Percentiles rank a stretch among this genome's conserved stretches.
phyloP scores from a whole-genome alignment of 2,113 vertebrate species.

The Pseudopodoces humilis region DNA sequence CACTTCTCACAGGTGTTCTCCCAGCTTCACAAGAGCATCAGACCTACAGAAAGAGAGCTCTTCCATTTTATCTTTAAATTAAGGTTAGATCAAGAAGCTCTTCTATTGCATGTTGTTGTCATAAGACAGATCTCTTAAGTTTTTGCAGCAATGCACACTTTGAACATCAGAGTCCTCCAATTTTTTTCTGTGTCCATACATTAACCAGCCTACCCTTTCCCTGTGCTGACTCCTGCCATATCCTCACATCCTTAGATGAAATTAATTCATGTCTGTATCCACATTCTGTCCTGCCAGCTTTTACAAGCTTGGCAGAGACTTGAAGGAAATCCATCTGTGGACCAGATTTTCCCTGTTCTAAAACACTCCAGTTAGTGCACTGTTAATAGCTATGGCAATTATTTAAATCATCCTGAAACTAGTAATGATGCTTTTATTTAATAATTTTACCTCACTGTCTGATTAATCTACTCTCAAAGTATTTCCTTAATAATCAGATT shows the following conservation, averaged over 20 bases:
- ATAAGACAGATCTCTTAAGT: neutral
- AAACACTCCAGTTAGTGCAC: neutral
- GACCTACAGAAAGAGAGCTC: neutral
- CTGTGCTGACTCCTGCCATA: neutral
- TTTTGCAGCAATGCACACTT: neutral
- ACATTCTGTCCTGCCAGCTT: neutral
- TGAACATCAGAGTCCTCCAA: neutral
- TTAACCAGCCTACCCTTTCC: neutral
- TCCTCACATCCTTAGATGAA: neutral
- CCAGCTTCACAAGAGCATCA: neutral
- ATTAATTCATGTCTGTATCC: neutral
- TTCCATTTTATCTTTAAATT: neutral
- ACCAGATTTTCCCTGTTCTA: neutral
- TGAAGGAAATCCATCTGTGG: neutral
- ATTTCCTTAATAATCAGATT: slow-evolving; percentile 36
- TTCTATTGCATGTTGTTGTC: neutral
- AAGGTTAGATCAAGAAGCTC: neutral
- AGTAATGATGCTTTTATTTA: neutral
- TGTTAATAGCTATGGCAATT: neutral
- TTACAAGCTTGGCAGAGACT: neutral
- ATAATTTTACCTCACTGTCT: neutral
- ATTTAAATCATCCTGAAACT: neutral
- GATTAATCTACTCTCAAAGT: neutral
- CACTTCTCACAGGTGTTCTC: neutral
- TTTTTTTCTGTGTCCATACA: neutral